Base-by-base conservation (phyloP, 2,797 vertebrate species). In the Ctenosaura bakeri region DNA sequence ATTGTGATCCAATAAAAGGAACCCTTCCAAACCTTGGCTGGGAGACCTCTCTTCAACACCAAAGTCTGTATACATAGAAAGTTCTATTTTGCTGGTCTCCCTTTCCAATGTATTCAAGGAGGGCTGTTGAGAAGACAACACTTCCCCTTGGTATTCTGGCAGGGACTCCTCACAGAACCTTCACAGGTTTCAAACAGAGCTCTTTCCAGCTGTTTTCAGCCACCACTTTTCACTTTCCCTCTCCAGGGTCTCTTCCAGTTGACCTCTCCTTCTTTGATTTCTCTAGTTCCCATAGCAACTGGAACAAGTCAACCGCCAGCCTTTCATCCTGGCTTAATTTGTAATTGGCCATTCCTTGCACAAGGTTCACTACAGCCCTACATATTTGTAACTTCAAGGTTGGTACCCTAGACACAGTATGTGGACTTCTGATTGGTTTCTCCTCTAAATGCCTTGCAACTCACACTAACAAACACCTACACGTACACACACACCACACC, bases 211-310 rank as follows among this genome's bases (percentile, higher is more conserved):
- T 56, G 13, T 32, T 56, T 79, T 69, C 74, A 79, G 29, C 64
- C 35, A 64, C 50, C 38, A 35, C 32, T 18, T 77, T 84, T 76
- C 29, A n/a, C 32, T 29, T 83, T 76, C 46, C 81, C 42, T 14
- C 76, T n/a, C 86, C n/a, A 38, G 42, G 42, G 56, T 79, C 59
- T 87, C 76, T 87, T 8, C 59, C 86, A 26, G 86, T 52, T 87
- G 86, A 86, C 73, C 71, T 89, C 88, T 50, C 42, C 71, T 59
- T 16, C 76, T 80, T 62, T 16, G 14, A 52, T 81, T 71, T 88
- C 50, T 42, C 66, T 69, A 24, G 83, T 89, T 89, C 62, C 62
- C 62, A 71, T 69, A 18, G 83, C 76, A 89, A 89, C 88, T 22
- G 22, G 83, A 85, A 79, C 74, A 42, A 69, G 62, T 46, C 54